Percentiles rank a stretch among this genome's conserved stretches.
phyloP scores from a whole-genome alignment of 2,113 vertebrate species.

The Poicephalus gulielmi region DNA sequence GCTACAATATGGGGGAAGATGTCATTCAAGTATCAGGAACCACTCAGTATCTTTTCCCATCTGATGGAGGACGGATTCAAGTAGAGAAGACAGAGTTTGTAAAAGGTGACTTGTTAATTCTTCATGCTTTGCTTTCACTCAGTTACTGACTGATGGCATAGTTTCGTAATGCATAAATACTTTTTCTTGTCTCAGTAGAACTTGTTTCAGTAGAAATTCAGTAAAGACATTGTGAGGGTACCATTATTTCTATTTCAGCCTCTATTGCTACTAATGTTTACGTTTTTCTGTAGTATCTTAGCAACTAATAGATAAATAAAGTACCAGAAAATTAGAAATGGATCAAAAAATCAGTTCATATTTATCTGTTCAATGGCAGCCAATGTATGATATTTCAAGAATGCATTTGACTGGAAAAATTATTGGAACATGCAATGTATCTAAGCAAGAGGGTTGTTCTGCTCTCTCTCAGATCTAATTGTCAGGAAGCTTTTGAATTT shows the following conservation, averaged over 20 bases:
- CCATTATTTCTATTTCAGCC: neutral
- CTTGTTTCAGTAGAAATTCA: neutral
- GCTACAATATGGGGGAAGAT: slow-evolving; percentile 83
- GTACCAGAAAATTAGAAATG: neutral
- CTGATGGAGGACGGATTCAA: slow-evolving; percentile 88
- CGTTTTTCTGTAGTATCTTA: neutral
- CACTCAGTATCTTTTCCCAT: slow-evolving; percentile 81
- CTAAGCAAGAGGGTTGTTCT: neutral
- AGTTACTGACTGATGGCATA: neutral
- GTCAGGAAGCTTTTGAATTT: neutral
- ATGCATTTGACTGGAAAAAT: neutral
- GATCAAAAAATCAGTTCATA: neutral
- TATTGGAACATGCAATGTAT: neutral
- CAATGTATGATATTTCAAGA: neutral
- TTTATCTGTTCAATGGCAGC: neutral
- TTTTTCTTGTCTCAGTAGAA: neutral
- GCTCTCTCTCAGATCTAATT: neutral
- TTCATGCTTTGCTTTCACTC: neutral
- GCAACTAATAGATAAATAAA: neutral
- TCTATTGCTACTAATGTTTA: neutral
- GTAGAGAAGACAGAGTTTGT: slow-evolving; percentile 83
- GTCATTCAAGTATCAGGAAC: slow-evolving; percentile 82
- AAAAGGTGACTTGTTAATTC: slow-evolving; percentile 77
- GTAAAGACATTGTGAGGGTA: neutral
- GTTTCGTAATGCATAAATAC: neutral